Evolutionary conservation across 2,888 invertebrate species (phyloP), one percentile per base, ranked within the genome.

Genomic region (Anthrax anthrax): DNA sequence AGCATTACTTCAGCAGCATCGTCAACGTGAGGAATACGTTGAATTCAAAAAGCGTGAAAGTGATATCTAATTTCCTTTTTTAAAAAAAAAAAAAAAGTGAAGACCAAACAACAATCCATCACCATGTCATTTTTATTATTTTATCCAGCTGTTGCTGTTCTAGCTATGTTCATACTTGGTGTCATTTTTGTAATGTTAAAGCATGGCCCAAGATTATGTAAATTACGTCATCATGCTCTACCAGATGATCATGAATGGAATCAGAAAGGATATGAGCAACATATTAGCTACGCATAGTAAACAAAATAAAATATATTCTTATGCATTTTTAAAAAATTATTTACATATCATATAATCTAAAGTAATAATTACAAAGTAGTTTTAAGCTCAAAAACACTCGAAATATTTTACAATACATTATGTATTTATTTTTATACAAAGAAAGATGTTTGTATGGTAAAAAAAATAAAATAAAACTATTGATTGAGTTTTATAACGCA

Each of bases 31-130:
- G 52, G 69, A 69, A 56, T 63, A 64, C 60, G 62, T 81, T 42
- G 83, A 84, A 58, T 61, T 83, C 51, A 80, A 84, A 52, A 84
- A 85, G 63, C 73, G 84, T 44, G 87, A 86, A 63, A 88, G 85
- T 63, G 87, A 86, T 57, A 84, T 87, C 52, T 87, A 76, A 70
- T 36, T 19, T 23, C n/a, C n/a, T n/a, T n/a, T n/a, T n/a, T n/a
- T n/a, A n/a, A 12, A 45, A 39, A 23, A 39, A 52, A 47, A 63
- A 61, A 39, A 19, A 41, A 17, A 23, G 27, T 34, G 10, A 39
- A 42, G 6, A 17, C 29, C 19, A 14, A 23, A 43, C 14, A 23
- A 32, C 32, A 42, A 12, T n/a, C 29, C 18, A 14, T 18, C 27
- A 61, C 57, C 44, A 83, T 81, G 80, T 74, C 77, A 56, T 75